Evolutionary conservation across 2,113 vertebrate genomes (phyloP).

Genomic region (Indri indri): DNA sequence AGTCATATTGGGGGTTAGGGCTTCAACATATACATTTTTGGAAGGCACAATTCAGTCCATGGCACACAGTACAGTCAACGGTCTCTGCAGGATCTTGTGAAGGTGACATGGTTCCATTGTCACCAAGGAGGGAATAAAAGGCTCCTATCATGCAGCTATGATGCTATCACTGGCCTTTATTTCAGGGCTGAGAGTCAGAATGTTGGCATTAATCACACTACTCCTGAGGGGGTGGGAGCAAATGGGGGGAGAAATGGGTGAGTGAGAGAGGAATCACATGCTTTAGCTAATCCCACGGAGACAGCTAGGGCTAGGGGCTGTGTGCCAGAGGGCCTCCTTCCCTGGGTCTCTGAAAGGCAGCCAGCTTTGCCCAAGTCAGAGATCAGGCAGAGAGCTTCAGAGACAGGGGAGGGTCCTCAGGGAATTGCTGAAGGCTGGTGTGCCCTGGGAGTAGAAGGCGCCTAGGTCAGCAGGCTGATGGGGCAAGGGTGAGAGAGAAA

Average conservation of each 20-base stretch:
- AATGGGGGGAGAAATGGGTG: not conserved
- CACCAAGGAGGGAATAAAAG: not conserved
- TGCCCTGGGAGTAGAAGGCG: too few species aligned
- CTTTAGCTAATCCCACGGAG: slow-evolving; percentile 38
- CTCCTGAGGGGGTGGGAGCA: not conserved
- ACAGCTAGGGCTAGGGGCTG: slow-evolving; percentile 2
- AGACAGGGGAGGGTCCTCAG: not conserved
- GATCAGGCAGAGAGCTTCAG: not conserved
- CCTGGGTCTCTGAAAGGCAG: not conserved
- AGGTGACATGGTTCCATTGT: slow-evolving; percentile 15
- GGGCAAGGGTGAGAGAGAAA: not conserved
- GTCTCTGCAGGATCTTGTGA: slow-evolving; percentile 24
- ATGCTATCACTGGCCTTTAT: slow-evolving; percentile 74
- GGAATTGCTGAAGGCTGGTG: not conserved
- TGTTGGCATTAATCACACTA: slow-evolving; percentile 54
- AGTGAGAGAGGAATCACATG: not conserved
- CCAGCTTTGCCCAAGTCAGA: slow-evolving; percentile 48
- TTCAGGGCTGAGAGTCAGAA: slow-evolving; percentile 66
- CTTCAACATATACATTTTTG: not conserved
- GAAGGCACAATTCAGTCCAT: not conserved
- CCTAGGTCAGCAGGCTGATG: not conserved
- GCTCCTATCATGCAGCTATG: slow-evolving; percentile 22
- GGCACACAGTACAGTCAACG: slow-evolving; percentile 13
- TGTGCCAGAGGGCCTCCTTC: not conserved
- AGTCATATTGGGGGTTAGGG: not conserved